phyloP scores from a whole-genome alignment of 2,113 vertebrate genomes.

The Nannobrachium achirus region DNA sequence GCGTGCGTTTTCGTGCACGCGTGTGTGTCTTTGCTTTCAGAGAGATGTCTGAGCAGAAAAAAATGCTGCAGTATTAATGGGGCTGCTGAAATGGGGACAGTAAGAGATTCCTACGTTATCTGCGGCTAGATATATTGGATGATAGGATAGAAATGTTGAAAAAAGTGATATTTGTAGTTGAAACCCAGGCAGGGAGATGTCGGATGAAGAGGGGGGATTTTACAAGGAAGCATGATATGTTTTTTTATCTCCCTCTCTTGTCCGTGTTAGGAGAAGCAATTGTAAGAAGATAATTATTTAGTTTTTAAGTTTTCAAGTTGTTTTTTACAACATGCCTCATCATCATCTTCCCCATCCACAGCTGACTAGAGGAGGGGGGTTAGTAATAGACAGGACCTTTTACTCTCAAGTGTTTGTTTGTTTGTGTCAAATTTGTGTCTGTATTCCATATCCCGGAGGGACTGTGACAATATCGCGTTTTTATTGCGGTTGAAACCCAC shows the following conservation, averaged over 20 bases:
- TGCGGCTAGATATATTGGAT: slow-evolving; percentile 21
- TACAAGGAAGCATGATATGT: neutral
- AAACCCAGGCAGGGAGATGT: slow-evolving; percentile 23
- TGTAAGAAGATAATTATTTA: no score
- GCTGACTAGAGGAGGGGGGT: slow-evolving; percentile 45
- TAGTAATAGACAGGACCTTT: slow-evolving; percentile 38
- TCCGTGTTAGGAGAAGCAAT: no score
- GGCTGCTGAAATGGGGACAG: slow-evolving; percentile 30
- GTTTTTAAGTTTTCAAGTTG: no score
- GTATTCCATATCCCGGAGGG: no score
- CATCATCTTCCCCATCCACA: slow-evolving; percentile 23
- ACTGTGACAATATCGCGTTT: no score
- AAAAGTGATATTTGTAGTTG: slow-evolving; percentile 34
- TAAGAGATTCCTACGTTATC: slow-evolving; percentile 20
- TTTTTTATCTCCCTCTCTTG: slow-evolving; percentile 14
- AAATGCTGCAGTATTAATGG: slow-evolving; percentile 29
- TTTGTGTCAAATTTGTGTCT: neutral
- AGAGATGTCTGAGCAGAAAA: slow-evolving; percentile 32
- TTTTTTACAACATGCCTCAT: slow-evolving; percentile 49
- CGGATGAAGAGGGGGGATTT: slow-evolving; percentile 23
- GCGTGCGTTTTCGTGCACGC: no score
- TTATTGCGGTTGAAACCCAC: no score
- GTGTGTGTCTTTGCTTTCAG: neutral
- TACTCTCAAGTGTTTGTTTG: slow-evolving; percentile 44
- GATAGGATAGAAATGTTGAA: slow-evolving; percentile 14